Evolutionary conservation across 2,797 vertebrate species (phyloP).

Genomic region (Jordanella pulchra): DNA sequence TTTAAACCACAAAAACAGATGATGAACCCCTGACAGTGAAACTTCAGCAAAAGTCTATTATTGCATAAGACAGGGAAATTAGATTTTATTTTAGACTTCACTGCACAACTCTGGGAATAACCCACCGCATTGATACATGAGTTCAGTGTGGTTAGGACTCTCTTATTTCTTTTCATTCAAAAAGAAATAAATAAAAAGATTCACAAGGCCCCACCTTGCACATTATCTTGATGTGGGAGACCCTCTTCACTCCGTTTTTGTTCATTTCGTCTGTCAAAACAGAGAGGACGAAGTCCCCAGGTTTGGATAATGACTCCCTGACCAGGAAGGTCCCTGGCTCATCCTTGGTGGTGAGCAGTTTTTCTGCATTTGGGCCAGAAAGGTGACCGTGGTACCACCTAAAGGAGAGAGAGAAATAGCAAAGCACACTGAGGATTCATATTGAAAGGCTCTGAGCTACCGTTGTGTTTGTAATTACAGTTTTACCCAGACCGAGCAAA

Average conservation of each 20-base stretch:
- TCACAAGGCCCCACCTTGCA: slow-evolving; percentile 82
- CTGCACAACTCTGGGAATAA: slow-evolving; percentile 56
- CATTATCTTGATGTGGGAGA: slow-evolving; percentile 95
- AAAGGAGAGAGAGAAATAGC: slow-evolving; percentile 21
- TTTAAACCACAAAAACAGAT: background rate
- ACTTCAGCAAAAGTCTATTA: slow-evolving; percentile 25
- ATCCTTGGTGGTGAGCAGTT: slow-evolving; percentile 83
- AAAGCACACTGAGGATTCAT: background rate
- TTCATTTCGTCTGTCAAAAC: slow-evolving; percentile 84
- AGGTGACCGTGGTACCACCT: slow-evolving; percentile 98
- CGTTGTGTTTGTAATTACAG: background rate
- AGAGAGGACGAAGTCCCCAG: slow-evolving; percentile 94
- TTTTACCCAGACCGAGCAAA: background rate
- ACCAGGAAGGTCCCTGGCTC: slow-evolving; percentile 92
- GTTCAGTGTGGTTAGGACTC: slow-evolving; percentile 8
- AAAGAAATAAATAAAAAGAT: background rate
- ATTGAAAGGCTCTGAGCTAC: background rate
- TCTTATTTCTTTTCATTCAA: slow-evolving; percentile 9
- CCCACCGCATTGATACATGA: slow-evolving; percentile 23
- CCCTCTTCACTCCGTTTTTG: slow-evolving; percentile 76
- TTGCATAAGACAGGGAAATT: slow-evolving; percentile 56
- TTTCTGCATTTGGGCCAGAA: slow-evolving; percentile 89
- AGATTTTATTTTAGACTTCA: slow-evolving; percentile 35
- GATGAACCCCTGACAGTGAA: slow-evolving; percentile 16
- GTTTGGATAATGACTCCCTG: slow-evolving; percentile 94